Evolutionary conservation across 2,888 invertebrate species (phyloP).

Genomic region (Epiblema foenella): DNA sequence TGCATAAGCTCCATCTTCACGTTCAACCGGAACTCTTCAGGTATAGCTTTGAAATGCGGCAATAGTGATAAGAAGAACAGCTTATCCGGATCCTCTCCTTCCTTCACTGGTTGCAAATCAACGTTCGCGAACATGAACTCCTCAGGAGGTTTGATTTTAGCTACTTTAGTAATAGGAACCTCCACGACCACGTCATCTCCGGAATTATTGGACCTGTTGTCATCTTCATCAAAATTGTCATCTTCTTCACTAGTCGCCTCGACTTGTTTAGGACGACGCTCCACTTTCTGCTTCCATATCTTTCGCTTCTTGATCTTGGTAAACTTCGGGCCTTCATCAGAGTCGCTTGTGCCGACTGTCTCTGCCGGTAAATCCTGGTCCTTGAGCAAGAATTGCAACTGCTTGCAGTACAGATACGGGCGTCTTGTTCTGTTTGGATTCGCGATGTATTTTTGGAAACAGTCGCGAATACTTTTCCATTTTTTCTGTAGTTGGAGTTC

Average conservation of each 20-base stretch:
- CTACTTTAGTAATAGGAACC: slow-evolving; percentile 49
- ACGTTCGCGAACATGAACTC: slow-evolving; percentile 77
- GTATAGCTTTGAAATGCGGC: slow-evolving; percentile 74
- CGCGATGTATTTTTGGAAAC: slow-evolving; percentile 70
- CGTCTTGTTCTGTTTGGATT: slow-evolving; percentile 68
- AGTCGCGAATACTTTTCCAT: slow-evolving; percentile 79
- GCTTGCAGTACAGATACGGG: slow-evolving; percentile 72
- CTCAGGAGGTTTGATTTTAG: slow-evolving; percentile 53
- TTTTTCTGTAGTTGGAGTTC: slow-evolving; percentile 79
- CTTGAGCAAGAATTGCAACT: slow-evolving; percentile 70
- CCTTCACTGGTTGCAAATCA: slow-evolving; percentile 57
- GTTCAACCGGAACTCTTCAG: slow-evolving; percentile 69
- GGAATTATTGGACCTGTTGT: slow-evolving; percentile 54
- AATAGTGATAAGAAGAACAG: slow-evolving; percentile 74
- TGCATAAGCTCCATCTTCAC: slow-evolving; percentile 79
- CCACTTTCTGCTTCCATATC: slow-evolving; percentile 63
- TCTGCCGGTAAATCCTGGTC: slow-evolving; percentile 53
- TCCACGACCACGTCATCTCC: slow-evolving; percentile 51
- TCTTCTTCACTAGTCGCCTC: slow-evolving; percentile 58
- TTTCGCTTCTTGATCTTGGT: slow-evolving; percentile 48
- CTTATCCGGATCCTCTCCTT: slow-evolving; percentile 71
- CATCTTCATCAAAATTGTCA: slow-evolving; percentile 52
- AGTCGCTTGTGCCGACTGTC: slow-evolving; percentile 57
- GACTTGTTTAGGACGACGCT: slow-evolving; percentile 55
- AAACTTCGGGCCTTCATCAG: slow-evolving; percentile 56